Evolutionary conservation across 2,888 invertebrate species (phyloP).

Genomic region (Drosophila macrothrix): DNA sequence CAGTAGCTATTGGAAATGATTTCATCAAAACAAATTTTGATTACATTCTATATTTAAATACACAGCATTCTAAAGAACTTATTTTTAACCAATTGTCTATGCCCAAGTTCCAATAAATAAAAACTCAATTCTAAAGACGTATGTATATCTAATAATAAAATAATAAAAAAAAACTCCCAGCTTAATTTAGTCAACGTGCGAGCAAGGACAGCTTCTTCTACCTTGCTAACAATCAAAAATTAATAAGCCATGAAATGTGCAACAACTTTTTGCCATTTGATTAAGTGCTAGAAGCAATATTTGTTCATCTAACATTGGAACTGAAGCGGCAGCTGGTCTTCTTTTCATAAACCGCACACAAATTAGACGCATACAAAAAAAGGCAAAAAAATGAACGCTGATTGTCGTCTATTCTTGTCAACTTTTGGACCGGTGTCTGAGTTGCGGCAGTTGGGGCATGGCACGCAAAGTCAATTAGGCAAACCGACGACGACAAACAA

Average conservation of each 20-base stretch:
- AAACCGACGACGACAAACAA: slow-evolving; percentile 69
- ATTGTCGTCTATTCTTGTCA: slow-evolving; percentile 77
- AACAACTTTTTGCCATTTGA: slow-evolving; percentile 46
- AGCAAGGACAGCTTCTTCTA: background rate
- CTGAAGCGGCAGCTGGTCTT: slow-evolving; percentile 34
- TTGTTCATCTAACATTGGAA: slow-evolving; percentile 38
- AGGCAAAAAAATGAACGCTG: slow-evolving; percentile 58
- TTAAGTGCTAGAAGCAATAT: slow-evolving; percentile 26
- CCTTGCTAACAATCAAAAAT: slow-evolving; percentile 54
- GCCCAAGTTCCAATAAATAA: background rate
- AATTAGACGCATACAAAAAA: slow-evolving; percentile 71
- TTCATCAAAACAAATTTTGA: background rate
- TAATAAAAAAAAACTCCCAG: background rate
- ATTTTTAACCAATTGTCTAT: background rate
- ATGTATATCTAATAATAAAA: background rate
- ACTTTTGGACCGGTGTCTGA: slow-evolving; percentile 44
- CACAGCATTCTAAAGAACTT: background rate
- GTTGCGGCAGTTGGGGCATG: slow-evolving; percentile 10
- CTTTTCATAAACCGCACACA: slow-evolving; percentile 70
- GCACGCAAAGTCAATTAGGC: slow-evolving; percentile 75
- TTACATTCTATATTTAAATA: background rate
- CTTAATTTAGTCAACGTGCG: background rate
- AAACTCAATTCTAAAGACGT: background rate
- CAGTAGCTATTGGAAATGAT: no score
- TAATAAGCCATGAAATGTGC: slow-evolving; percentile 69